Evolutionary conservation across 2,113 vertebrate genomes (phyloP), one percentile per base, ranked within the genome.

Genomic region (Corythornis cristatus): DNA sequence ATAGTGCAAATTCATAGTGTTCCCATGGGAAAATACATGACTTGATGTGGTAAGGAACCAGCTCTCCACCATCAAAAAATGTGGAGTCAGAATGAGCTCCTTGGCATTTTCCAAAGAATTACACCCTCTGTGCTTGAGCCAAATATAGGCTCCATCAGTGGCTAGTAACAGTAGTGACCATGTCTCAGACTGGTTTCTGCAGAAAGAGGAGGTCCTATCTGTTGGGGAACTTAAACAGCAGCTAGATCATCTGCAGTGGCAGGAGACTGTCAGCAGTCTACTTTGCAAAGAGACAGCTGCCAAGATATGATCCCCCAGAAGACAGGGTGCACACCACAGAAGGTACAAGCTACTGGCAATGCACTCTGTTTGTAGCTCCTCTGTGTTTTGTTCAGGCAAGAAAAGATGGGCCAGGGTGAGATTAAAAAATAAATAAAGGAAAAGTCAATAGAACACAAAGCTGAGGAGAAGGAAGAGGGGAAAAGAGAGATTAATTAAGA

Each of bases 1-100:
- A 77, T 28, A 83, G 51, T 57, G 56, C 89, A 95, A 60, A 43
- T 85, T 91, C 78, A 46, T 75, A 85, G 33, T 53, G 64, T 77
- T 92, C 89, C 48, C 75, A 70, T 67, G 91, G 78, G 92, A 90
- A 93, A 92, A 93, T 45, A 60, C 14, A 46, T 79, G 21, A 72
- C 45, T 90, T 86, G 33, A 86, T 43, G 37, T 70, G 50, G 60
- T 75, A 83, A 80, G 68, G 67, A 94, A 60, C 78, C 83, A 68
- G 25, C 31, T 83, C 46, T 89, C 74, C 33, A 33, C 60, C 84
- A 66, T 56, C 56, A 88, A 73, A 83, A 92, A 85, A 35, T 15
- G 5, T 65, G 58, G 89, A 90, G 46, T 72, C 58, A 94, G 37
- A 86, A 62, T 29, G 50, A 64, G 26, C 51, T 87, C 67, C 43